These are phyloP conservation scores for Garra rufa DNA, from an alignment of 2,113 vertebrate species.

Conservation along the genomic window DNA sequence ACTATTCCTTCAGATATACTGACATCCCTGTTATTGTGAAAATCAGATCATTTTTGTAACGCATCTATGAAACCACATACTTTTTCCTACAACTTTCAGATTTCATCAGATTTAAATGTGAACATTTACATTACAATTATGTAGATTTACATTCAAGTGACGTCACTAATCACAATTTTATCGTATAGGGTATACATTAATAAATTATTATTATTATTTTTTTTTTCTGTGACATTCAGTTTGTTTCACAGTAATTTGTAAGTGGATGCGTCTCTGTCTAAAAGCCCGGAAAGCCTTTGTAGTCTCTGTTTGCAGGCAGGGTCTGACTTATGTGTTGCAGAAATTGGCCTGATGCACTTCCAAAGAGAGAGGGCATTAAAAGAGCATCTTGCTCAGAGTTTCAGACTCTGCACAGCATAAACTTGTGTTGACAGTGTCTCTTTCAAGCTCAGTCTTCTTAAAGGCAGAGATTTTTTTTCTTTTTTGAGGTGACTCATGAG, in stretches of 20 bases:
- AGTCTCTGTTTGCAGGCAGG: conserved; percentile 41
- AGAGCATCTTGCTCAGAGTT: conserved; percentile 55
- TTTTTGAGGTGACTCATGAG: conserved; percentile 51
- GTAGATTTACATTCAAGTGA: neutral
- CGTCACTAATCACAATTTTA: conserved; percentile 12
- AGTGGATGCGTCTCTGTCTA: conserved; percentile 16
- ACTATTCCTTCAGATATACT: no score
- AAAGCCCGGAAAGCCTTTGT: conserved; percentile 34
- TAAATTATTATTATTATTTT: neutral
- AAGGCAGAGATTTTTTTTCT: conserved; percentile 47
- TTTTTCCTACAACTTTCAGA: neutral
- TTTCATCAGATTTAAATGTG: neutral
- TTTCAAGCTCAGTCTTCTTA: conserved; percentile 30
- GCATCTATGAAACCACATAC: no score
- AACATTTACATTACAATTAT: neutral
- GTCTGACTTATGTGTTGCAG: conserved; percentile 49
- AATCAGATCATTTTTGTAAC: neutral
- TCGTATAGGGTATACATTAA: neutral
- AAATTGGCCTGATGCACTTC: conserved; percentile 55
- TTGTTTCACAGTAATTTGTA: neutral
- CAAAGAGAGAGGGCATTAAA: conserved; percentile 47
- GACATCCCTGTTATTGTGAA: neutral
- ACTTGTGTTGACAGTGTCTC: conserved; percentile 49
- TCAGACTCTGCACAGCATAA: conserved; percentile 54
- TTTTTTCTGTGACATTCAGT: neutral